Evolutionary conservation across 2,888 invertebrate species (phyloP).

Genomic region (Panopea generosa): DNA sequence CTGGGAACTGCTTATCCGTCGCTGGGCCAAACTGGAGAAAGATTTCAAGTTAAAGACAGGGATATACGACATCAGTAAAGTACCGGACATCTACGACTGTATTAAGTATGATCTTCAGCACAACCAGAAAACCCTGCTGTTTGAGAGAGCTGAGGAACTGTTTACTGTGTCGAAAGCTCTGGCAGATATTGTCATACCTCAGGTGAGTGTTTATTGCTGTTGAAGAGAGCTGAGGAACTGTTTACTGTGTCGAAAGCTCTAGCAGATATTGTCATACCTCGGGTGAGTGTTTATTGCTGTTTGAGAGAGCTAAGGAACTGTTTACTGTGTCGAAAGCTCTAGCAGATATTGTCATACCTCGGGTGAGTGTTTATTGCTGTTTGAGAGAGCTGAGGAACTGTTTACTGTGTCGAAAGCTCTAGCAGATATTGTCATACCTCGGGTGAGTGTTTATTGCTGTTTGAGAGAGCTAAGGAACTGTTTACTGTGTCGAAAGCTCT

Average conservation of each 20-base stretch:
- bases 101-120: constrained; percentile 99
- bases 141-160: constrained; percentile 84
- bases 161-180: constrained; percentile 98
- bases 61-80: constrained; percentile 97
- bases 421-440: constrained; percentile 99
- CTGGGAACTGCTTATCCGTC: constrained; percentile 98
- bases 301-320: constrained; percentile 84
- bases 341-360: constrained; percentile 99
- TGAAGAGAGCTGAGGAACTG: constrained; percentile 84
- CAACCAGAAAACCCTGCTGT: constrained; percentile 97
- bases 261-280: constrained; percentile 99
- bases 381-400: constrained; percentile 84
- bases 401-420: constrained; percentile 98
- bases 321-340: constrained; percentile 98
- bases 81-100: constrained; percentile 99
- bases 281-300: constrained; percentile 95
- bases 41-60: constrained; percentile 97
- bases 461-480: constrained; percentile 84
- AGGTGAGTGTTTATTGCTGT: constrained; percentile 95
- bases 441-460: constrained; percentile 95
- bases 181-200: constrained; percentile 99
- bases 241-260: constrained; percentile 98
- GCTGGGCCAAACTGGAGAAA: constrained; percentile 99
- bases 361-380: constrained; percentile 95
- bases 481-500: constrained; percentile 98